Evolutionary conservation across 1,140 invertebrate species (phyloP).

Genomic region (Drosophila seguyi): DNA sequence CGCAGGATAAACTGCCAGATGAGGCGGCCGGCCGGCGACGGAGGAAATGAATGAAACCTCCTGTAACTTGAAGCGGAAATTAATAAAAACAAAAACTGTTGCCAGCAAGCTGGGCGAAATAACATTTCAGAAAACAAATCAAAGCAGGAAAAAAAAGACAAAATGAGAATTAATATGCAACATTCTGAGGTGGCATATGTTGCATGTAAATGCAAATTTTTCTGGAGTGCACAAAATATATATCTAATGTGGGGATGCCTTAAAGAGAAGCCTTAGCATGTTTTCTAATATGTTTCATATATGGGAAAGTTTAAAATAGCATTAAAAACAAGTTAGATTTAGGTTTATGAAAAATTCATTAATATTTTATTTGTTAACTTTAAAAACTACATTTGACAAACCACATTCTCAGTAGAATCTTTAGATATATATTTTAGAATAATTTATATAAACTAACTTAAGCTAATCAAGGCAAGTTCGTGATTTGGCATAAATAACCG

Average conservation of each 20-base stretch:
- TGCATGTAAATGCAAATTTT: slow-evolving; percentile 63
- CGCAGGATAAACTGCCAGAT: slow-evolving; percentile 15
- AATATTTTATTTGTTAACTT: too few species aligned
- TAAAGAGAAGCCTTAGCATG: background rate
- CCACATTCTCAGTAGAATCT: background rate
- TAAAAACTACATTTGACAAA: too few species aligned
- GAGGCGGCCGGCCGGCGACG: slow-evolving; percentile 7
- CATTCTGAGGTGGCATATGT: slow-evolving; percentile 69
- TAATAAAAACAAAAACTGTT: slow-evolving; percentile 69
- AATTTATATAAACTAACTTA: background rate
- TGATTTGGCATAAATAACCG: slow-evolving; percentile 30
- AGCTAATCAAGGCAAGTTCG: slow-evolving; percentile 14
- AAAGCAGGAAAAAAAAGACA: slow-evolving; percentile 12
- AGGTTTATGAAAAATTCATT: too few species aligned
- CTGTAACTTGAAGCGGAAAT: slow-evolving; percentile 63
- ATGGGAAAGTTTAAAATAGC: too few species aligned
- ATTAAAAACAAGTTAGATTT: too few species aligned
- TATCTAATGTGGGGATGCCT: background rate
- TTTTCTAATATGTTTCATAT: background rate
- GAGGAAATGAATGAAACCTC: slow-evolving; percentile 23
- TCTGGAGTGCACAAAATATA: background rate
- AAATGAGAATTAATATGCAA: slow-evolving; percentile 69
- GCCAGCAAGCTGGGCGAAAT: slow-evolving; percentile 22
- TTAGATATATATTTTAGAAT: background rate
- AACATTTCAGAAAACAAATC: slow-evolving; percentile 26